phyloP scores from a whole-genome alignment of 2,113 vertebrate species.

The Miniopterus natalensis region DNA sequence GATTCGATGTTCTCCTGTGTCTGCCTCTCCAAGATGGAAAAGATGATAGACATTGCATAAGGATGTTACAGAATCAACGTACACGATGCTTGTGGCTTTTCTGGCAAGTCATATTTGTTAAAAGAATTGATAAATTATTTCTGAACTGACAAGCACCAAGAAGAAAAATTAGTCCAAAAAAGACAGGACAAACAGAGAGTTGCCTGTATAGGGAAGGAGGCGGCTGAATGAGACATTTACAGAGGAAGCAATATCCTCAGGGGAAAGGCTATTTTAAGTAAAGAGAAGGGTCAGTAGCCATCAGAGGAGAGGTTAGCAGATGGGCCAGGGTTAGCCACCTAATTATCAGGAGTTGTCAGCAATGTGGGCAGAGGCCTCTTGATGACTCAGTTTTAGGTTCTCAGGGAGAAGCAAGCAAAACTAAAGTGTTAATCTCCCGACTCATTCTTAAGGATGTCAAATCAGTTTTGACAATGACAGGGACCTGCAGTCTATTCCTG shows the following conservation, averaged over 20 bases:
- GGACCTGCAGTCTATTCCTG: background rate
- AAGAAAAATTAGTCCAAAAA: background rate
- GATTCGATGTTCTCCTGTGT: background rate
- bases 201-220: background rate
- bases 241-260: background rate
- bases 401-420: background rate
- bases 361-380: background rate
- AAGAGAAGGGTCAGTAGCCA: background rate
- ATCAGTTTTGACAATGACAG: background rate
- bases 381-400: background rate
- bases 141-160: background rate
- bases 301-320: background rate
- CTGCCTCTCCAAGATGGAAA: background rate
- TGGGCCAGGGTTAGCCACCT: background rate
- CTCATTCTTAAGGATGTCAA: background rate
- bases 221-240: background rate
- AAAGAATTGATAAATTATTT: background rate
- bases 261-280: background rate
- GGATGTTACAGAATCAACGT: background rate
- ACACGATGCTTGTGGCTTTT: background rate
- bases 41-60: background rate
- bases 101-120: background rate
- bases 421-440: background rate
- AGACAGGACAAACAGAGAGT: background rate
- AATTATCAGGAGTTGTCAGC: background rate